A percentile compares a stretch with the other conserved stretches of the same genome.
These are phyloP conservation scores for Drosophila seclusa DNA, from an alignment of 2,888 invertebrate species.

Conservation along the genomic window DNA sequence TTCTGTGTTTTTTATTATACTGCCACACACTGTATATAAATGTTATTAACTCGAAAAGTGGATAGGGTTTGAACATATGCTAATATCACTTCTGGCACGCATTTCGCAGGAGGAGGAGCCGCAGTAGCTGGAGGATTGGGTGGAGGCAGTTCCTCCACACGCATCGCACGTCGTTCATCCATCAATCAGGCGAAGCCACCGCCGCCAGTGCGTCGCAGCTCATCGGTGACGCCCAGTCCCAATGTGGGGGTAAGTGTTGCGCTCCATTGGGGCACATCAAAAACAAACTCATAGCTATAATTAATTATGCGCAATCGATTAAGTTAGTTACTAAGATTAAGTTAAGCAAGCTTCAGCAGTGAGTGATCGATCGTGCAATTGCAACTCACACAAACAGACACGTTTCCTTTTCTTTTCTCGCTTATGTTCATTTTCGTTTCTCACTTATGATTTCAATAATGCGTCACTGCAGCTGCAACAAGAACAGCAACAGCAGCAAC, in stretches of 20 bases:
- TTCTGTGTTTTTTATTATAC: conserved; percentile 63
- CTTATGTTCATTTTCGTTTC: conserved; percentile 53
- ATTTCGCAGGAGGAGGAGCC: conserved; percentile 63
- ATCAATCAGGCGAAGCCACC: conserved; percentile 88
- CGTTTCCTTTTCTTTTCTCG: conserved; percentile 19
- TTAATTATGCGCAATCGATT: conserved; percentile 23
- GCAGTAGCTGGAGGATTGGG: conserved; percentile 34
- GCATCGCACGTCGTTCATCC: conserved; percentile 85
- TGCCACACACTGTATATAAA: conserved; percentile 61
- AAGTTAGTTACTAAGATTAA: conserved; percentile 55
- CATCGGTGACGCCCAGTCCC: conserved; percentile 86
- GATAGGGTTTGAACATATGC: not conserved
- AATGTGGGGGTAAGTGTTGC: conserved; percentile 82
- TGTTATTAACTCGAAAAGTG: conserved; percentile 49
- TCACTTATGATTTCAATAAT: conserved; percentile 61
- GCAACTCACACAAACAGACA: conserved; percentile 15
- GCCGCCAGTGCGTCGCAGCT: conserved; percentile 93
- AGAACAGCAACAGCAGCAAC: conserved; percentile 38
- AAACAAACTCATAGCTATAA: not conserved
- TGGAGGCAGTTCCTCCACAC: conserved; percentile 68
- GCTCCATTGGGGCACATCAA: not conserved
- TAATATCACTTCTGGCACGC: conserved; percentile 15
- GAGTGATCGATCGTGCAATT: conserved; percentile 22
- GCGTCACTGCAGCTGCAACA: conserved; percentile 45
- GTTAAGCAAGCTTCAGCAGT: conserved; percentile 10